Percentiles rank a stretch among this genome's conserved stretches.
These are phyloP conservation scores for Eristalis tenax DNA, from an alignment of 2,888 invertebrate genomes.

Conservation along the genomic window DNA sequence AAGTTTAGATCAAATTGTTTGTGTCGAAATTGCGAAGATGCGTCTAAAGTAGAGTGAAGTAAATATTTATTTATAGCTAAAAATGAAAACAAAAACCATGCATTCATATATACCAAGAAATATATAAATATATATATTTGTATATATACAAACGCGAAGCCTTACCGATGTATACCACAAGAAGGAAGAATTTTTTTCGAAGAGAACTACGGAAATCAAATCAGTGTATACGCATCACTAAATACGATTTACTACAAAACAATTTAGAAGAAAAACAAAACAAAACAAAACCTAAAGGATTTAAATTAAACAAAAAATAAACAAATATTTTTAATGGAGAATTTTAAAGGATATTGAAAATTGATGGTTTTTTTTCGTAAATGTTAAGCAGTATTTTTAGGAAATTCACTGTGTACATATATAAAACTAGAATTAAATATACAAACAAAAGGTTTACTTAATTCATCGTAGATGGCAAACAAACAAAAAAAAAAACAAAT, in stretches of 20 bases:
- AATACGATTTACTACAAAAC: conserved; percentile 75
- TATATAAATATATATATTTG: conserved; percentile 44
- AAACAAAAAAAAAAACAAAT: conserved; percentile 34
- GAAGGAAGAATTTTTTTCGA: conserved; percentile 46
- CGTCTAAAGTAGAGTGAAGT: conserved; percentile 39
- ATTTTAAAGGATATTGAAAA: conserved; percentile 23
- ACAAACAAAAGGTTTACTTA: conserved; percentile 63
- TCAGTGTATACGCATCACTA: conserved; percentile 73
- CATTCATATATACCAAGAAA: not conserved
- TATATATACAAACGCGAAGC: conserved; percentile 78
- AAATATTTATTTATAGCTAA: conserved; percentile 60
- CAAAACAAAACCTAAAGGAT: conserved; percentile 10
- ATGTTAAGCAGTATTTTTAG: conserved; percentile 59
- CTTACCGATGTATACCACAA: conserved; percentile 81
- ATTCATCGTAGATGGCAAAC: conserved; percentile 69
- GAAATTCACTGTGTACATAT: conserved; percentile 65
- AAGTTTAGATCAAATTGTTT: conserved; percentile 38
- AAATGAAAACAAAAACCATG: conserved; percentile 29
- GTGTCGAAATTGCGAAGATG: conserved; percentile 43
- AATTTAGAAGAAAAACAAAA: not conserved
- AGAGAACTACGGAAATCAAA: conserved; percentile 38
- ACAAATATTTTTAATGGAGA: conserved; percentile 40
- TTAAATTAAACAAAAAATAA: conserved; percentile 8
- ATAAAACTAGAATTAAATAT: conserved; percentile 56
- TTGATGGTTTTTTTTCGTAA: conserved; percentile 29